phyloP scores from a whole-genome alignment of 2,113 vertebrate species.

The Lampris incognitus region DNA sequence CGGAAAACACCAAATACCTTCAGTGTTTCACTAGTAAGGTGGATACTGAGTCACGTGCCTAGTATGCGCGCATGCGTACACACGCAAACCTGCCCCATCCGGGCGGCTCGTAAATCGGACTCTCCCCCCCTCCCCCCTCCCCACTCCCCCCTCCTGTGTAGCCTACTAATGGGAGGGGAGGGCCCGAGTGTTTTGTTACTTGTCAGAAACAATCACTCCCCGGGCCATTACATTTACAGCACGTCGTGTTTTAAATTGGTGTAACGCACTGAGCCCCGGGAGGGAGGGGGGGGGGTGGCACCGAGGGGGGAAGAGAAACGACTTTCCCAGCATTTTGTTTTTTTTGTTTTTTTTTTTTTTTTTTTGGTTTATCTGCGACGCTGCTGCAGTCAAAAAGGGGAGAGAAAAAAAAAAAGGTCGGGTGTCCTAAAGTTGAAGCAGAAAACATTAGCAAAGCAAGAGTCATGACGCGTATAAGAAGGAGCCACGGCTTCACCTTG shows the following conservation, averaged over 20 bases:
- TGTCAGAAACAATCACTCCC: conserved; percentile 99
- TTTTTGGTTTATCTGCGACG: too few species aligned
- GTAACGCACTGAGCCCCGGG: conserved; percentile 92
- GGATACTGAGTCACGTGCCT: conserved; percentile 20
- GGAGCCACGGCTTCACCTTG: too few species aligned
- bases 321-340: conserved; percentile 92
- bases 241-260: conserved; percentile 97
- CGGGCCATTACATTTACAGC: conserved; percentile 99
- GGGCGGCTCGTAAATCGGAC: conserved; percentile 93
- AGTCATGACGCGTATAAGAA: too few species aligned
- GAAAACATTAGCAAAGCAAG: too few species aligned
- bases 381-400: conserved; percentile 46
- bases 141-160: conserved; percentile 86
- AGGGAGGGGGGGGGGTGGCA: conserved; percentile 87
- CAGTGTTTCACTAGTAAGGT: neutral
- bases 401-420: neutral
- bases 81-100: conserved; percentile 87
- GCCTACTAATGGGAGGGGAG: conserved; percentile 97
- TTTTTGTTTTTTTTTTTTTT: conserved; percentile 13
- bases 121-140: conserved; percentile 88
- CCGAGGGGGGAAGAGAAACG: conserved; percentile 89
- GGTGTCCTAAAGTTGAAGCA: neutral
- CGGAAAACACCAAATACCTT: too few species aligned
- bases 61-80: conserved; percentile 50
- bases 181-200: conserved; percentile 99